Evolutionary conservation across 2,888 invertebrate genomes (phyloP), one percentile per base, ranked within the genome.

Genomic region (Conchocele bisecta): DNA sequence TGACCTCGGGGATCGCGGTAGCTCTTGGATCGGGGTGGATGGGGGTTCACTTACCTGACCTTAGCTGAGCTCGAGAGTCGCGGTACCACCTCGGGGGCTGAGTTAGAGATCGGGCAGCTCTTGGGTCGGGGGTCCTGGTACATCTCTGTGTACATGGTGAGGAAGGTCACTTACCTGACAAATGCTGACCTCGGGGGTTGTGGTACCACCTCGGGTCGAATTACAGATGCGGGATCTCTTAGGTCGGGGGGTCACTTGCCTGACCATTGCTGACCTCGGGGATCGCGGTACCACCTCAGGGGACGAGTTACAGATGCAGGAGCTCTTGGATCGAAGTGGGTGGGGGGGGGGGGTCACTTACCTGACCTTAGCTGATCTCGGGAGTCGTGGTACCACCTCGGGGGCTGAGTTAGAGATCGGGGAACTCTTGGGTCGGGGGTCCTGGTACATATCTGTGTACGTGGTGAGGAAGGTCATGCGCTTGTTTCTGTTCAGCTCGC

Each of bases 121-220:
- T 56, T 56, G 0, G 73, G 73, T 22, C 68, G 15, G 7, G 56
- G 60, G 35, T 66, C 22, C 17, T 20, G 39, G 22, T 29, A 81
- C 33, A 58, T 60, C 31, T 76, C 76, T 7, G 20, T 59, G 37
- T 81, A 81, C 20, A 79, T 79, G 33, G n/a, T n/a, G n/a, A n/a
- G n/a, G n/a, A n/a, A n/a, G n/a, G n/a, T n/a, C n/a, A n/a, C n/a
- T n/a, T n/a, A n/a, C n/a, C n/a, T n/a, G n/a, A n/a, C n/a, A n/a
- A n/a, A n/a, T n/a, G n/a, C n/a, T n/a, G n/a, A n/a, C n/a, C n/a
- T n/a, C n/a, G n/a, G n/a, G n/a, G n/a, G n/a, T n/a, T n/a, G n/a
- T n/a, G n/a, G n/a, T n/a, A n/a, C n/a, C n/a, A n/a, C n/a, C n/a
- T n/a, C n/a, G n/a, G n/a, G n/a, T n/a, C n/a, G n/a, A n/a, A n/a